A percentile compares a stretch with the other conserved stretches of the same genome.
These are phyloP conservation scores for Labeo rohita DNA, from an alignment of 2,113 vertebrate genomes.

Conservation along the genomic window DNA sequence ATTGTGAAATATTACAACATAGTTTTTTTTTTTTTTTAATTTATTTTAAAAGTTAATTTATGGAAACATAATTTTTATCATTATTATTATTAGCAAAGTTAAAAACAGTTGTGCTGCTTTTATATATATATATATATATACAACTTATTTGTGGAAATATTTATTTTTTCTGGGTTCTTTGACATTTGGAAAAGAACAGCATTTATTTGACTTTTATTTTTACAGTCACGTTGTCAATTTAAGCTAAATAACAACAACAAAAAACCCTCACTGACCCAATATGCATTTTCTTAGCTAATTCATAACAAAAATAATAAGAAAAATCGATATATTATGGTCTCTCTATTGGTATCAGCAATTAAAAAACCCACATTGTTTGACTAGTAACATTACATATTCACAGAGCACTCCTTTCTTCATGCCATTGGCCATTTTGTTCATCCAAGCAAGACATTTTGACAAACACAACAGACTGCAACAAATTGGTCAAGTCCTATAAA, in stretches of 20 bases:
- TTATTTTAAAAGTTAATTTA: background rate
- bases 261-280: background rate
- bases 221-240: background rate
- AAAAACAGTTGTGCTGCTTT: too few relatives aligned
- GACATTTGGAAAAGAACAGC: too few relatives aligned
- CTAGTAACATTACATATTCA: background rate
- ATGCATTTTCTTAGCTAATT: background rate
- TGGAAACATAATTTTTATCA: background rate
- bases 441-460: background rate
- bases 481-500: slow-evolving; percentile 26
- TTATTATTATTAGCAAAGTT: background rate
- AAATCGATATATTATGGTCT: background rate
- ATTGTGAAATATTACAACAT: background rate
- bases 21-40: background rate
- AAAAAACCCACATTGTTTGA: background rate
- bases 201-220: too few relatives aligned
- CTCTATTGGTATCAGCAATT: background rate
- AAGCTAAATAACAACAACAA: background rate
- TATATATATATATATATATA: too few relatives aligned
- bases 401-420: background rate
- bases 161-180: too few relatives aligned
- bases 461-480: slow-evolving; percentile 30
- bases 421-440: background rate
- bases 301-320: background rate
- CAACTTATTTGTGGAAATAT: too few relatives aligned